Conservation (phyloP, 2,113 vertebrate species). For the Australoheros scitulus region DNA sequence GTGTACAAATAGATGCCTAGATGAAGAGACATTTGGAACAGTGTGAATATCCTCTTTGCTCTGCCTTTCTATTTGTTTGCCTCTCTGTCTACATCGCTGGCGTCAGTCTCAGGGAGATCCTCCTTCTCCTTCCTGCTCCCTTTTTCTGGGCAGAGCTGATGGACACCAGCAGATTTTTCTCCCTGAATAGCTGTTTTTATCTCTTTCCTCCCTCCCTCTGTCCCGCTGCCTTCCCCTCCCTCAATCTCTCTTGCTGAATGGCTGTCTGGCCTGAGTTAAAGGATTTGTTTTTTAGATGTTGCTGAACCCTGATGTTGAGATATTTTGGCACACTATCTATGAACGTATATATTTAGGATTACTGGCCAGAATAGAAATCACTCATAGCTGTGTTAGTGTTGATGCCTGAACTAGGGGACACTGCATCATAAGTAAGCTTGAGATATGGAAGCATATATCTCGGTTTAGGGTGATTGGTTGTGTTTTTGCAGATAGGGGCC, state of each 20-base stretch:
- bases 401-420: not conserved
- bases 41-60: constrained; percentile 31
- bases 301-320: constrained; percentile 36
- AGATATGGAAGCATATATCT: not conserved
- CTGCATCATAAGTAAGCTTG: not conserved
- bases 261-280: constrained; percentile 42
- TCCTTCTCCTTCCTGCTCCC: constrained; percentile 35
- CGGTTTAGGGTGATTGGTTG: constrained; percentile 10
- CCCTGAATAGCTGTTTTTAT: constrained; percentile 52
- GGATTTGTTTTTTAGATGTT: constrained; percentile 12
- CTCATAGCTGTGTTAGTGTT: not conserved
- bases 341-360: constrained; percentile 21
- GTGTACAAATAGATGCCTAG: not conserved
- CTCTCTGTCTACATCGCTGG: constrained; percentile 39
- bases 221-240: constrained; percentile 29
- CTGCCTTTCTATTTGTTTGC: constrained; percentile 21
- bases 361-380: not conserved
- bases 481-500: constrained; percentile 45
- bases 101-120: constrained; percentile 50
- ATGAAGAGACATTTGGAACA: constrained; percentile 34
- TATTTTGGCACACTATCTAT: constrained; percentile 7
- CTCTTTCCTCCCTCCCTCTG: constrained; percentile 29
- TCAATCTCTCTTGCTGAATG: constrained; percentile 40
- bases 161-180: constrained; percentile 42
- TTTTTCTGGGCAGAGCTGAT: constrained; percentile 42